A percentile compares a stretch with the other conserved stretches of the same genome.
Conservation (phyloP, 1,140 invertebrate species). For the Heliconius eleuchia region DNA sequence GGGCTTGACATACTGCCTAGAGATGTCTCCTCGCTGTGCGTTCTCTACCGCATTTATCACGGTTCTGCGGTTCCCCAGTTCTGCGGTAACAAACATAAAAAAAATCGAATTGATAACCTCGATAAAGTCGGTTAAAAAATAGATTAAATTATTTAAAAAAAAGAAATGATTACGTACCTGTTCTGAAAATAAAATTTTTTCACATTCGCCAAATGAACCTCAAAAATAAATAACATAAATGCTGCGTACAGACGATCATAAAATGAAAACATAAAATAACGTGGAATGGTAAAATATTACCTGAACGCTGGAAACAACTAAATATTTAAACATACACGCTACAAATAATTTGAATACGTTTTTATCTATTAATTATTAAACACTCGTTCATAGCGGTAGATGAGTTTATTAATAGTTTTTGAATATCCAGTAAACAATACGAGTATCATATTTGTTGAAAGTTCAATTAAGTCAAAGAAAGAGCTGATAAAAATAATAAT, state of each 20-base stretch:
- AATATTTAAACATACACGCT: conserved; percentile 41
- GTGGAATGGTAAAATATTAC: conserved; percentile 32
- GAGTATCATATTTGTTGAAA: no score
- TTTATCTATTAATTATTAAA: neutral
- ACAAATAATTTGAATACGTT: conserved; percentile 35
- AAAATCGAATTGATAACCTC: no score
- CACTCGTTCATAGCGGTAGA: neutral
- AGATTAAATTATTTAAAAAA: no score
- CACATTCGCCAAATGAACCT: conserved; percentile 17
- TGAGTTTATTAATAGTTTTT: neutral
- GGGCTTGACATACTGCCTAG: no score
- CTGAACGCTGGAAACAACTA: conserved; percentile 38
- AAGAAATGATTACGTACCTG: neutral
- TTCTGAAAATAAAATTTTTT: conserved; percentile 2
- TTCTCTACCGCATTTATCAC: no score
- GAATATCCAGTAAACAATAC: neutral
- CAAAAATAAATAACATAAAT: conserved; percentile 28
- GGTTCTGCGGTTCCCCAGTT: no score
- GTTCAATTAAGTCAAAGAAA: no score
- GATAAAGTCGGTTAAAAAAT: no score
- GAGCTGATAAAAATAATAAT: no score
- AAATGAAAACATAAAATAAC: conserved; percentile 29
- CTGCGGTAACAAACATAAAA: no score
- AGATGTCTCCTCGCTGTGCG: no score
- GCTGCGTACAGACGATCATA: conserved; percentile 25